phyloP scores from a whole-genome alignment of 2,113 vertebrate genomes.

The Callionymus lyra region DNA sequence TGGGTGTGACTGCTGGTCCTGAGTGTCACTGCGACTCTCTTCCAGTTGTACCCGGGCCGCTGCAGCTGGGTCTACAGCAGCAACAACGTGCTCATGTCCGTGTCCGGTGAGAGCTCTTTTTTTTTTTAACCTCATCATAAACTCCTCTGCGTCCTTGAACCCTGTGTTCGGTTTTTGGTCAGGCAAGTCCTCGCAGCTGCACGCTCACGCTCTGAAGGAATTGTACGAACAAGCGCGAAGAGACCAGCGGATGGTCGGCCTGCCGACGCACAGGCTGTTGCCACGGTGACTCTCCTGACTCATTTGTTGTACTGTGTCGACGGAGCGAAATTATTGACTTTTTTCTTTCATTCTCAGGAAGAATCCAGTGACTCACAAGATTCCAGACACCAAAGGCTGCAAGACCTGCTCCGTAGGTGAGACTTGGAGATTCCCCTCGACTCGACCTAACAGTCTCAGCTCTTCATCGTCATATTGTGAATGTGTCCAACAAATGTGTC shows the following conservation, averaged over 20 bases:
- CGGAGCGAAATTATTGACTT: neutral
- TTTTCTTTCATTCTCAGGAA: slow-evolving; percentile 61
- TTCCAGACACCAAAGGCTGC: slow-evolving; percentile 88
- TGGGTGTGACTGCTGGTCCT: neutral
- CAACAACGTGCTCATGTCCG: slow-evolving; percentile 79
- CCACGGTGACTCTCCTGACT: slow-evolving; percentile 65
- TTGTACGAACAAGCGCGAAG: slow-evolving; percentile 75
- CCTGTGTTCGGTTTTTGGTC: neutral
- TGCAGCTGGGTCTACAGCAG: slow-evolving; percentile 83
- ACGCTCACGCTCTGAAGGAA: slow-evolving; percentile 78
- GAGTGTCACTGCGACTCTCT: slow-evolving; percentile 7
- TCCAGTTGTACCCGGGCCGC: slow-evolving; percentile 76
- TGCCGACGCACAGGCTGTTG: slow-evolving; percentile 76
- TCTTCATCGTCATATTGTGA: neutral
- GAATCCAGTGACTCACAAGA: slow-evolving; percentile 72
- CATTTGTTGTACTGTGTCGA: too few relatives aligned
- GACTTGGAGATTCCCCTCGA: slow-evolving; percentile 12
- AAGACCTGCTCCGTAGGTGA: slow-evolving; percentile 79
- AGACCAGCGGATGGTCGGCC: slow-evolving; percentile 67
- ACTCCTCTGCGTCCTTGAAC: neutral
- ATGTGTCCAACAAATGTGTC: neutral
- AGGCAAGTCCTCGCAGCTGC: slow-evolving; percentile 83
- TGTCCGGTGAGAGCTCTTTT: slow-evolving; percentile 69
- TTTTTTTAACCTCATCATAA: neutral
- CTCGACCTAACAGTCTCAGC: neutral